These are phyloP conservation scores for Lagria hirta DNA, from an alignment of 2,888 invertebrate species.

Conservation along the genomic window DNA sequence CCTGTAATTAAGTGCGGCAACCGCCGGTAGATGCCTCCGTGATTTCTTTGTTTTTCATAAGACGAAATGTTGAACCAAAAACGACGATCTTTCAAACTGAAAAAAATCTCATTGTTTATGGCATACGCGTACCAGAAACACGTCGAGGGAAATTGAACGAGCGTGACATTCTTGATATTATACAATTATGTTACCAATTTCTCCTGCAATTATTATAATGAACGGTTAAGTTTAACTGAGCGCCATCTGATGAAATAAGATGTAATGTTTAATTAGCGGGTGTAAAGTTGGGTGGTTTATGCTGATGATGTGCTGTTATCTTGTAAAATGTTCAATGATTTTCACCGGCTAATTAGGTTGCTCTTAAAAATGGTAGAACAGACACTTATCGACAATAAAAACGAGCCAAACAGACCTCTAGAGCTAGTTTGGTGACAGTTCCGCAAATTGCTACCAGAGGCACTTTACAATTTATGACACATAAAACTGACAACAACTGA, in stretches of 20 bases:
- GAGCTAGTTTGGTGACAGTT: too few relatives aligned
- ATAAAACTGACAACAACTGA: too few relatives aligned
- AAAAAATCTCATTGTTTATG: constrained; percentile 25
- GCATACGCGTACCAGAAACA: constrained; percentile 20
- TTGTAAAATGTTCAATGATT: constrained; percentile 3
- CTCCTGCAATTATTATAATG: constrained; percentile 25
- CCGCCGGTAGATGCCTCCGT: constrained; percentile 23
- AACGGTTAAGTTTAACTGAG: constrained; percentile 13
- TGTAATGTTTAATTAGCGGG: too few relatives aligned
- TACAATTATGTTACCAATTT: constrained; percentile 27
- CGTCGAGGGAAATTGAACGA: constrained; percentile 24
- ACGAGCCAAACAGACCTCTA: too few relatives aligned
- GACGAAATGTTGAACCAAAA: constrained; percentile 13
- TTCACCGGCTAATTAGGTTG: too few relatives aligned
- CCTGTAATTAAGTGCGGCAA: constrained; percentile 22
- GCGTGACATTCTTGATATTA: constrained; percentile 24
- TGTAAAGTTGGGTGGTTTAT: too few relatives aligned
- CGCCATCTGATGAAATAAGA: constrained; percentile 13
- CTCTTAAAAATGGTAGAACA: too few relatives aligned
- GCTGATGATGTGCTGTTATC: constrained; percentile 10
- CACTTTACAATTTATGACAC: too few relatives aligned
- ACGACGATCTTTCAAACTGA: constrained; percentile 16
- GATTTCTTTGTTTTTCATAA: constrained; percentile 26
- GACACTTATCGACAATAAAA: too few relatives aligned
- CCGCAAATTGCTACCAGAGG: too few relatives aligned